Evolutionary conservation across 1,140 invertebrate species (phyloP), one percentile per base, ranked within the genome.

Genomic region (Melitaea cinxia): DNA sequence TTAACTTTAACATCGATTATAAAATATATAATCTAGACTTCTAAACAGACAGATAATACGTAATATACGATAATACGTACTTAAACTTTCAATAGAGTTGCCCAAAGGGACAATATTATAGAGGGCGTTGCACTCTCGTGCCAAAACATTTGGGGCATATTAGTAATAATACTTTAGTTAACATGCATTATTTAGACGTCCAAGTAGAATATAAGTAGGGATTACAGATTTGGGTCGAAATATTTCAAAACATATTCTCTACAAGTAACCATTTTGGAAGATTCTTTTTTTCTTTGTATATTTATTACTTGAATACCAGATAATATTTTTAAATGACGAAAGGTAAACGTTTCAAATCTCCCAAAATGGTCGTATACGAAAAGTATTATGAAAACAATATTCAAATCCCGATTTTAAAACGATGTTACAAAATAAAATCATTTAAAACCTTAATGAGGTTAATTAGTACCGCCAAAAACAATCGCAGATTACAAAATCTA

Each of bases 391-490:
- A 47, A 47, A 47, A 47, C 17, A 23, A n/a, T 12, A 47, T 47
- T 47, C 19, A 47, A 21, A 47, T 47, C 19, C 42, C 9, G 42
- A 21, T 47, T 47, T 47, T 12, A 47, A 47, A 17, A 45, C 39
- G 39, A 19, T 12, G 42, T 15, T 17, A 47, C n/a, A 12, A 23
- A 23, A 47, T 47, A 6, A 21, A n/a, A n/a, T 12, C 12, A 5
- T 47, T 23, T 23, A 23, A 47, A 47, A 21, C 42, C 9, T 12
- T 47, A 19, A 10, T 45, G 42, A 47, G 9, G 42, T 47, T 23
- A 47, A 17, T 21, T 23, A 47, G 5, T 39, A 28, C 26, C 35
- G n/a, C n/a, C 17, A 33, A 9, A 9, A 17, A 33, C n/a, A 12
- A 7, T 9, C 5, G 15, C 15, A 47, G 21, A 23, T 47, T 47